Base-by-base conservation (phyloP, 2,888 invertebrate genomes). In the Drosophila greeni region DNA sequence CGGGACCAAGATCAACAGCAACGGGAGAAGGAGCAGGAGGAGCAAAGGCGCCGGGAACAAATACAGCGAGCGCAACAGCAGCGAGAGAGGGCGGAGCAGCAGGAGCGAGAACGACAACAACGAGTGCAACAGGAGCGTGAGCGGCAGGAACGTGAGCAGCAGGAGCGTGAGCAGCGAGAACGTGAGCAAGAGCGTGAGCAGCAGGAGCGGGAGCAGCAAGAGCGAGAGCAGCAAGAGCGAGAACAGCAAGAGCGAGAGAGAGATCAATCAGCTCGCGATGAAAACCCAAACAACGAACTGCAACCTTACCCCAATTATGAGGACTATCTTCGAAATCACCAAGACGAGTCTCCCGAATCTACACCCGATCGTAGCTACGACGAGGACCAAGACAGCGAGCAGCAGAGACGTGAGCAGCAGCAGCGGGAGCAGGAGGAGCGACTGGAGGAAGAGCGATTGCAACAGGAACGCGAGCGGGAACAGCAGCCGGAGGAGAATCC, bases 301-400 rank as follows among this genome's bases (percentile, higher is more conserved):
- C 51, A 14, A 16, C 20, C 43, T 1, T 54, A 54, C 33, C 45
- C 54, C 34, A 18, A 1, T 9, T 54, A 33, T 20, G 53, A 45
- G 1, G 53, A 54, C 3, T 45, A 45, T 14, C 9, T 14, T 2
- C 56, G 52, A 34, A 34, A 39, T 3, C 48, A 48, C 9, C 33
- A 11, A 20, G 70, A 76, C 3, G 20, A 29, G n/a, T 20, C 42
- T n/a, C 5, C 29, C 1, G 53, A 40, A 20, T 26, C 53, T 5
- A n/a, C 20, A 9, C 20, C 42, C 8, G 31, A 36, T 57, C 56
- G 18, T 29, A 61, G 12, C 29, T 49, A 34, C 45, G 53, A 5
- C 29, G 57, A 70, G 1, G 65, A 56, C 20, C 47, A 45, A 23
- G 39, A 61, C n/a, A 60, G 51, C 12, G 58, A 70, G 11, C 55